phyloP scores from a whole-genome alignment of 2,113 vertebrate species.

The Archilochus colubris region DNA sequence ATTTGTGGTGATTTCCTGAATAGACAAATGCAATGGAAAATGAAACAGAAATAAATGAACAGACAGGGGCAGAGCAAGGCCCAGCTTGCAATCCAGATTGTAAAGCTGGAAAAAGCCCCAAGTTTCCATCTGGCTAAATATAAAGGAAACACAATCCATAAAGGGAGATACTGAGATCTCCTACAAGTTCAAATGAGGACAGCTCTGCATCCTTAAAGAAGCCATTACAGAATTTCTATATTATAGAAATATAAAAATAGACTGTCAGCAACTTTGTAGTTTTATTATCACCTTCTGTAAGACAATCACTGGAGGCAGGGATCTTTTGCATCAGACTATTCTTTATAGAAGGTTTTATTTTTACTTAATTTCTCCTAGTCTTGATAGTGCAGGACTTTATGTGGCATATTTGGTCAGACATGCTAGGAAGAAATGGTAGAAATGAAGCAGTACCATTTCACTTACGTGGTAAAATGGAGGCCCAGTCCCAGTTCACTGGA shows the following conservation, averaged over 20 bases:
- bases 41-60: not conserved
- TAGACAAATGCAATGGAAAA: not conserved
- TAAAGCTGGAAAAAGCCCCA: not conserved
- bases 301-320: not conserved
- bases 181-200: not conserved
- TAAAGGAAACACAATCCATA: not conserved
- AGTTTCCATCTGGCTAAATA: conserved; percentile 25
- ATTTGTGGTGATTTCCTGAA: not conserved
- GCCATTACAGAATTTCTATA: not conserved
- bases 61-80: not conserved
- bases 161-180: not conserved
- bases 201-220: not conserved
- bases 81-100: not conserved
- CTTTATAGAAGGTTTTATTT: not conserved
- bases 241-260: not conserved
- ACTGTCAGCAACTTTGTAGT: not conserved
- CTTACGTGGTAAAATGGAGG: not conserved
- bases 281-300: not conserved
- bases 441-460: not conserved
- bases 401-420: not conserved
- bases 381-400: not conserved
- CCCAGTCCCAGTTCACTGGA: not conserved
- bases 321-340: not conserved
- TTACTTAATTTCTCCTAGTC: not conserved
- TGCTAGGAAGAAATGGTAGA: not conserved